Evolutionary conservation across 1,140 invertebrate species (phyloP), one percentile per base, ranked within the genome.

Genomic region (Lasioglossum baleicum): DNA sequence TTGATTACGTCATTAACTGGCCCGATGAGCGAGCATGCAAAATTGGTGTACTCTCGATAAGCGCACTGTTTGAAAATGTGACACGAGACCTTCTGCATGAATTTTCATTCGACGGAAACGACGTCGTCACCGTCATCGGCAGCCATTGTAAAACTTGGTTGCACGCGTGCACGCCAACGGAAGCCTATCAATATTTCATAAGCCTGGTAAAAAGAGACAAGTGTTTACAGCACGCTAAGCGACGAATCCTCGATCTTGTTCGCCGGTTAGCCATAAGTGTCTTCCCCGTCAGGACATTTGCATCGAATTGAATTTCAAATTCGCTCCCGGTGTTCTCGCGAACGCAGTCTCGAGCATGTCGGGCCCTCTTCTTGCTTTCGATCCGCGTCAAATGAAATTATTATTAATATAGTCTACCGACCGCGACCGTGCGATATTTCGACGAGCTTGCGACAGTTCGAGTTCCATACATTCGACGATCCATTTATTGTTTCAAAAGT

Each of bases 231-330:
- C 73, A 81, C 74, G 61, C 44, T 70, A 79, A 84, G 81, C 82
- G 84, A 88, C 87, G 86, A 87, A 88, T 80, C 88, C 83, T 85
- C 83, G 76, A 88, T 88, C 85, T 85, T 85, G 83, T 88, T 80
- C 77, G 80, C 84, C 85, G 87, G 83, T 86, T 83, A 88, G 75
- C 88, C 81, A 56, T 75, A 81, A 80, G 82, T 82, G 82, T 86
- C 83, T 74, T 42, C 64, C 31, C 53, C 31, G 70, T 56, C 77
- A 65, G 65, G 67, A 1, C 80, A 90, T 91, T 90, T 90, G 90
- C 89, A 90, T 90, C 83, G 86, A 80, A 88, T 91, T 91, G 90
- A 90, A 90, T 90, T 91, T 90, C 84, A 90, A 90, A 90, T 88
- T 82, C 84, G 82, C 75, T 0, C 80, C 83, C 77, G 70, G 81